A percentile compares a stretch with the other conserved stretches of the same genome.
phyloP scores from a whole-genome alignment of 2,797 vertebrate genomes.

The Sarcophilus harrisii region DNA sequence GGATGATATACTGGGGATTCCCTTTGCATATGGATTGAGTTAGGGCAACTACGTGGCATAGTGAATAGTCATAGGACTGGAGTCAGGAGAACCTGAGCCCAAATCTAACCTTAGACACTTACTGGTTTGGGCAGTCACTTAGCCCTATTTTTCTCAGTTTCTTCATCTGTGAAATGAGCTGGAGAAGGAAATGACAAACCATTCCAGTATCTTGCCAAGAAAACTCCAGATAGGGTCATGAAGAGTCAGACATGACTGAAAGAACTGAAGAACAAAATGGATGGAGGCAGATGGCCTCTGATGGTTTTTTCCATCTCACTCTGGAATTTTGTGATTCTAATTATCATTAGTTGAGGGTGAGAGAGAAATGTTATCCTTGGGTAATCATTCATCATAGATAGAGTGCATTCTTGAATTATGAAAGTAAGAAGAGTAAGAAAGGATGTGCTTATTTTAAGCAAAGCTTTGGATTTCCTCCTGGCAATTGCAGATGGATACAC shows the following conservation, averaged over 20 bases:
- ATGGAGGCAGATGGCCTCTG: background rate
- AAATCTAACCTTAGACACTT: background rate
- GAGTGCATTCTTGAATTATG: constrained; percentile 5
- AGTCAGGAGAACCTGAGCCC: background rate
- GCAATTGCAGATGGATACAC: background rate
- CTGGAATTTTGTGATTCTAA: background rate
- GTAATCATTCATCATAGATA: background rate
- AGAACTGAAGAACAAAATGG: background rate
- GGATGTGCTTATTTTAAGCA: constrained; percentile 29
- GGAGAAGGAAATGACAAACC: background rate
- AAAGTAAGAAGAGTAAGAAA: constrained; percentile 14
- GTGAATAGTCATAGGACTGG: background rate
- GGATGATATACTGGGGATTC: background rate
- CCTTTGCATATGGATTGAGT: background rate
- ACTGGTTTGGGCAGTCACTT: background rate
- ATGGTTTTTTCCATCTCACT: background rate
- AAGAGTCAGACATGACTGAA: background rate
- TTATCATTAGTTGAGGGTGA: background rate
- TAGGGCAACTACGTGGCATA: background rate
- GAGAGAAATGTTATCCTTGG: constrained; percentile 17
- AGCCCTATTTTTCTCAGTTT: background rate
- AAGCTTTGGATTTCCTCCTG: constrained; percentile 46
- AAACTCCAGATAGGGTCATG: background rate
- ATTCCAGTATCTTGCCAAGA: background rate
- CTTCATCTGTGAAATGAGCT: background rate